Base-by-base conservation (phyloP, 1,140 invertebrate genomes). In the Halyomorpha halys region DNA sequence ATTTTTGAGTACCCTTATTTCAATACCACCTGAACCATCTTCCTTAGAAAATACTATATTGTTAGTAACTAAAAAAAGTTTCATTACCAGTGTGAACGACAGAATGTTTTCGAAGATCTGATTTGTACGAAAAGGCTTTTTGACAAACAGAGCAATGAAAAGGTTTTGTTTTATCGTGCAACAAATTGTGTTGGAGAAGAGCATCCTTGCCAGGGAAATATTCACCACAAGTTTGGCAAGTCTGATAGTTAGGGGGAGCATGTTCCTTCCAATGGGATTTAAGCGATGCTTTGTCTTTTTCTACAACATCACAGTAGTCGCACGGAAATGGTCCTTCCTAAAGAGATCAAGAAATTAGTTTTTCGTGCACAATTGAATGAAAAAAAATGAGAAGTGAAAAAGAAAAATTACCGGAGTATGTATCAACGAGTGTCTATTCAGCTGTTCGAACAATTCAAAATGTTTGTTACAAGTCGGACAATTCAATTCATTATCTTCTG, bases 111-210 rank as follows among this genome's bases (percentile, higher is more conserved):
- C 69, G 39, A 2, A 71, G 60, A 61, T 71, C 70, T 25, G 69
- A 69, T 59, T 64, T 59, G 45, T 70, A 68, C 15, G 66, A 59
- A 51, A 71, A 71, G 13, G 69, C 68, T 65, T 70, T 71, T 14
- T 64, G 59, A 68, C 79, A 81, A 5, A 59, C 62, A 14, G 13
- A 4, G 62, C 79, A 81, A 5, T 66, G 66, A 60, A 74, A 80
- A 2, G 83, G 84, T 45, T 82, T 74, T 72, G 85, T 83, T 3
- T 82, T 78, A 1, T 78, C 80, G 59, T 82, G 80, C 16, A 73
- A 73, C 44, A 74, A 76, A 69, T 82, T 77, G 66, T 84, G 82
- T 25, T 78, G 74, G 13, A 77, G 70, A 53, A 80, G 70, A 16
- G 78, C 70, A 47, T 80, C 76, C 49, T 75, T 74, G 11, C 77